These are phyloP conservation scores for Lampris incognitus DNA, from an alignment of 2,113 vertebrate species.

Conservation along the genomic window DNA sequence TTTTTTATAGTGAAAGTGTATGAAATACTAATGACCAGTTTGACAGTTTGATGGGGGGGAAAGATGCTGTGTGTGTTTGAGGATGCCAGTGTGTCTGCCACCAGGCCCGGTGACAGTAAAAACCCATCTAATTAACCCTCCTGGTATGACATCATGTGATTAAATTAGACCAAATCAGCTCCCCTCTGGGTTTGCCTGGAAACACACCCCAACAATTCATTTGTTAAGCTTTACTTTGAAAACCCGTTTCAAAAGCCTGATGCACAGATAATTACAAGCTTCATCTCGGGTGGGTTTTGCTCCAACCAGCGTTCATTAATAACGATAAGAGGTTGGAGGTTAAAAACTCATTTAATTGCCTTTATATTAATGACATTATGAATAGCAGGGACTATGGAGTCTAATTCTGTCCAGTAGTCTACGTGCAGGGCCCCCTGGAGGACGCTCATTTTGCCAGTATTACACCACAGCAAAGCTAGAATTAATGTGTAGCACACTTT, in stretches of 20 bases:
- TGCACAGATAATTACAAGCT: slow-evolving; percentile 97
- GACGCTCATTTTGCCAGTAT: slow-evolving; percentile 95
- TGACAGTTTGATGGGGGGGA: slow-evolving; percentile 82
- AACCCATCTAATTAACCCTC: slow-evolving; percentile 95
- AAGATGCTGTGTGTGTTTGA: slow-evolving; percentile 77
- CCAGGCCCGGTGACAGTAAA: slow-evolving; percentile 85
- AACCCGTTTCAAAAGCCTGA: slow-evolving; percentile 91
- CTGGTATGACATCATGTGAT: slow-evolving; percentile 92
- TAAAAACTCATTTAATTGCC: slow-evolving; percentile 99
- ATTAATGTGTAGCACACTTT: slow-evolving; percentile 97
- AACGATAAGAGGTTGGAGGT: slow-evolving; percentile 99
- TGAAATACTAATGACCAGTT: slow-evolving; percentile 70
- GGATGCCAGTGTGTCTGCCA: slow-evolving; percentile 79
- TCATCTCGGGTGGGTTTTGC: slow-evolving; percentile 90
- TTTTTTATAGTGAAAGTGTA: slow-evolving; percentile 38
- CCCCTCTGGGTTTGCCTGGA: slow-evolving; percentile 90
- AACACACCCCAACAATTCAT: slow-evolving; percentile 92
- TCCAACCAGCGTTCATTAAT: slow-evolving; percentile 96
- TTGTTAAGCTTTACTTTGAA: slow-evolving; percentile 97
- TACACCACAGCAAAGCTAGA: slow-evolving; percentile 93
- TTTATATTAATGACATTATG: slow-evolving; percentile 99
- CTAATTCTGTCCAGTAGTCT: slow-evolving; percentile 96
- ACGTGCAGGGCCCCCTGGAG: slow-evolving; percentile 90
- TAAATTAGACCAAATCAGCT: slow-evolving; percentile 90
- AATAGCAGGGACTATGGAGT: slow-evolving; percentile 92